Base-by-base conservation (phyloP, 2,888 invertebrate genomes). In the Xylocampa areola region DNA sequence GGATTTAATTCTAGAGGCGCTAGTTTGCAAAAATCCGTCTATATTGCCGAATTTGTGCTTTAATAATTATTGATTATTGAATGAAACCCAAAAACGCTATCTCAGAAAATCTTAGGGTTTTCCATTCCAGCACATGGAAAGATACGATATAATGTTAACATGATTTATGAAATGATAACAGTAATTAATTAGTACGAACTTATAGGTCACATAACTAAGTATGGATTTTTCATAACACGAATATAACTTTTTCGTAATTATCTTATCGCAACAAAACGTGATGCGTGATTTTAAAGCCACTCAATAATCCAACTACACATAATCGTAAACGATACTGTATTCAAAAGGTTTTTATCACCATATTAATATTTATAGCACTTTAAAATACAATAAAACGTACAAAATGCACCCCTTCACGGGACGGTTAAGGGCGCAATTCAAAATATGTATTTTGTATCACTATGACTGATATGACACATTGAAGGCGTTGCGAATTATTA, bases 401-500 rank as follows among this genome's bases (percentile, higher is more conserved):
- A 85, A 84, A 85, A 85, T 72, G 62, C 77, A 85, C 90, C 91
- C 90, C 85, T 85, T 80, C 68, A 69, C 64, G 68, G 79, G 76
- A 73, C 69, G 73, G 76, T 82, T 86, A 86, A 89, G 88, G 82
- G 81, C 76, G 82, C 87, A 85, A 87, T 85, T 86, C 86, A 90
- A 91, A 92, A 92, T 92, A 91, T 91, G 88, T 91, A 91, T 90
- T 91, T 89, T 86, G 88, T 92, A 87, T 89, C 83, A 79, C 80
- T 84, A 90, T 93, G 91, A 93, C 85, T 91, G 92, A 94, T 94
- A 92, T 93, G 93, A 93, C 93, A 93, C 85, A 87, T 89, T 87
- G 89, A 91, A 93, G 93, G 93, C 93, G 92, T 93, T 90, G 73
- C 94, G 90, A 94, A 94, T 93, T 90, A 90, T 81, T 85, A 81